These are phyloP conservation scores for Ligdia adustata DNA, from an alignment of 2,888 invertebrate genomes.

Conservation along the genomic window DNA sequence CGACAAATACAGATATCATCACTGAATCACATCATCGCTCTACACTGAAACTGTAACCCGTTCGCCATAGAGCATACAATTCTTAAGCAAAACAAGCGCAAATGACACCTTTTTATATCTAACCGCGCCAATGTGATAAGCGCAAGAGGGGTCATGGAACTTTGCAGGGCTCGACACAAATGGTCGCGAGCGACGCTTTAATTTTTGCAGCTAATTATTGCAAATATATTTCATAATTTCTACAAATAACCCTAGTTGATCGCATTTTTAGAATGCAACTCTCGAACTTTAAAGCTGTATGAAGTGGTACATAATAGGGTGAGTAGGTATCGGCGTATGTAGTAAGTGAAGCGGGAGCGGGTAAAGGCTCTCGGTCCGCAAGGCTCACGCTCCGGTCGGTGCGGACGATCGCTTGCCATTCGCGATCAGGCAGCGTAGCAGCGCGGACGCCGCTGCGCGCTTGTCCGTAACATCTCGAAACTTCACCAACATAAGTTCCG, in stretches of 20 bases:
- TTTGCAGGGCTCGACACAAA: conserved; percentile 58
- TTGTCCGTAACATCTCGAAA: conserved; percentile 45
- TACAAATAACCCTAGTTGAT: no score
- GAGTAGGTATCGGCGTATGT: no score
- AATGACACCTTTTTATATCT: conserved; percentile 52
- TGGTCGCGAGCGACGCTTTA: conserved; percentile 40
- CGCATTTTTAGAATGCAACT: no score
- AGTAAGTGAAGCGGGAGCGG: conserved; percentile 8
- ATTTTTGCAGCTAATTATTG: conserved; percentile 22
- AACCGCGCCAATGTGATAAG: conserved; percentile 63
- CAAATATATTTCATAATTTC: no score
- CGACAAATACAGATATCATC: conserved; percentile 52
- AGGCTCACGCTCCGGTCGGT: neutral
- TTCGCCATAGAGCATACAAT: conserved; percentile 36
- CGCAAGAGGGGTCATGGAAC: conserved; percentile 76
- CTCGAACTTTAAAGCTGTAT: no score
- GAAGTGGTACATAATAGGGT: no score
- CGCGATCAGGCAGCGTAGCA: conserved; percentile 68
- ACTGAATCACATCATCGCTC: conserved; percentile 44
- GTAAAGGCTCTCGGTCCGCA: neutral
- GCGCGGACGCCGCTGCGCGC: conserved; percentile 68
- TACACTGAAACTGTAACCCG: conserved; percentile 33
- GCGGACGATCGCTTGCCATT: conserved; percentile 47
- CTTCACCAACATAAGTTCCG: conserved; percentile 57
- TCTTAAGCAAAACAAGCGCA: conserved; percentile 25